These are phyloP conservation scores for Lomographa bimaculata DNA, from an alignment of 2,888 invertebrate species.

Conservation along the genomic window DNA sequence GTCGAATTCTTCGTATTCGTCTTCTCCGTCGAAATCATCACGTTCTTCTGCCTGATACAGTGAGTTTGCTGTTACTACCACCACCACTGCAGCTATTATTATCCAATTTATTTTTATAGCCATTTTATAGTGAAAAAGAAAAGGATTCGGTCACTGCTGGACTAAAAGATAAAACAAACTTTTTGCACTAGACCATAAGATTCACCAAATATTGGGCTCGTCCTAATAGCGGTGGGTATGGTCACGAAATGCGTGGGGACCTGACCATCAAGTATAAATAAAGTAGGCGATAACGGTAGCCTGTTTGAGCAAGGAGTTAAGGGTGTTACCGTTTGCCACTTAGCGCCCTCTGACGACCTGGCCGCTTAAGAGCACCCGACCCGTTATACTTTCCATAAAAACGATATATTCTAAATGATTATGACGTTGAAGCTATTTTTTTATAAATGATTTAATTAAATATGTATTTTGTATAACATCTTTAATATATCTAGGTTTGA, in stretches of 20 bases:
- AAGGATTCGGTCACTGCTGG: background rate
- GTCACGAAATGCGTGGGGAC: conserved; percentile 54
- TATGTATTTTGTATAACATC: too few relatives aligned
- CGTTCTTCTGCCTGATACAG: conserved; percentile 35
- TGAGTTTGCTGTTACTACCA: conserved; percentile 50
- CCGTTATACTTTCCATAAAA: too few relatives aligned
- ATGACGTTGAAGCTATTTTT: too few relatives aligned
- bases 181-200: conserved; percentile 1
- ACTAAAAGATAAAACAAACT: background rate
- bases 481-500: too few relatives aligned
- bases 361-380: conserved; percentile 29
- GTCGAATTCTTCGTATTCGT: conserved; percentile 34
- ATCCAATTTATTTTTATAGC: conserved; percentile 47
- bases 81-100: conserved; percentile 40
- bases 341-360: conserved; percentile 49
- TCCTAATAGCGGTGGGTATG: conserved; percentile 34
- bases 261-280: conserved; percentile 60
- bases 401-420: too few relatives aligned
- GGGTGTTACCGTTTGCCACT: conserved; percentile 69
- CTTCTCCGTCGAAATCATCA: conserved; percentile 39
- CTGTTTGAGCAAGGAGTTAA: conserved; percentile 67
- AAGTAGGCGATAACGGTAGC: conserved; percentile 70
- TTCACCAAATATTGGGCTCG: conserved; percentile 32
- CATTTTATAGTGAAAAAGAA: conserved; percentile 39
- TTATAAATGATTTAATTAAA: too few relatives aligned